Base-by-base conservation (phyloP, 2,888 invertebrate genomes). In the Coenonympha glycerion region DNA sequence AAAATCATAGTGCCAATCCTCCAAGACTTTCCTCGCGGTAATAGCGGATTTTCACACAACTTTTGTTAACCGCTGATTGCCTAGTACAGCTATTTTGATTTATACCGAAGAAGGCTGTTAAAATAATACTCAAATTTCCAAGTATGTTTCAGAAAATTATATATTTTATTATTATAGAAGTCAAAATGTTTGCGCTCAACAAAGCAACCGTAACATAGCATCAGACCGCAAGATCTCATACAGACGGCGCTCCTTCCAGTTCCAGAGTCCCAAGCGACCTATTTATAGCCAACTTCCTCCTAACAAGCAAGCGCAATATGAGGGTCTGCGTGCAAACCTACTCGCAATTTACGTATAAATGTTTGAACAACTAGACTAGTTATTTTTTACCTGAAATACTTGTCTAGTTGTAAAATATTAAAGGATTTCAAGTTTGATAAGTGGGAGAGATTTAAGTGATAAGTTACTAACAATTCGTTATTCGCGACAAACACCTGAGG, bases 241-340 rank as follows among this genome's bases (percentile, higher is more conserved):
- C 18, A 21, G 11, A 39, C 31, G 31, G 37, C 24, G 39, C 18
- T 19, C 18, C 16, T 48, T n/a, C n/a, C n/a, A n/a, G n/a, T n/a
- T n/a, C n/a, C n/a, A n/a, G n/a, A n/a, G n/a, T n/a, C 52, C 44
- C 52, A 26, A 15, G 22, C 6, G 44, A 45, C 44, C 52, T 34
- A 45, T 48, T 48, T 52, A 48, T 52, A 44, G 48, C 22, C 45
- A 48, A 48, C 52, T 52, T 52, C 26, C 33, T 26, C 6, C 44
- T 40, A 48, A 28, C 39, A 33, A 24, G 52, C 34, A 42, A 31
- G 42, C 33, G 31, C 44, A 40, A 34, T 24, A 24, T 40, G 24
- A 19, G 13, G 36, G 19, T 21, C 5, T 19, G 21, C 19, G 21
- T 5, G 36, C 19, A n/a, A 18, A 8, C 18, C 34, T 4, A 3